Base-by-base conservation (phyloP, 1,140 invertebrate genomes). In the Cyphomyrmex costatus region DNA sequence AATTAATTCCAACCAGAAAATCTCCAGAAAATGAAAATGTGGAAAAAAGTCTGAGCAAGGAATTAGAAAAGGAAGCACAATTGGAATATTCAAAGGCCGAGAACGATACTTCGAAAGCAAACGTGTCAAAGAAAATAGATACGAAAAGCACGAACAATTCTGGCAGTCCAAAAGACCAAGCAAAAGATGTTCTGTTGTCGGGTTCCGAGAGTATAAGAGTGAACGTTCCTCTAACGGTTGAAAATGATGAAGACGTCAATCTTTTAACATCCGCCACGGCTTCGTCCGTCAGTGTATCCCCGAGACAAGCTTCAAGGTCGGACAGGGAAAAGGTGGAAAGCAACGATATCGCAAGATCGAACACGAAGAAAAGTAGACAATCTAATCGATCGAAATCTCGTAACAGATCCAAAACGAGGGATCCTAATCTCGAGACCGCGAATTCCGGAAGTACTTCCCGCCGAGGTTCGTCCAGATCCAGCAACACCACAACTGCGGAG, bases 181-280 rank as follows among this genome's bases (percentile, higher is more conserved):
- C 42, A 21, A 92, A 83, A 86, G 88, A 87, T 1, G 16, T 36
- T 88, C 85, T 80, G 2, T 30, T 88, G 0, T 85, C 86, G 0
- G 89, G 84, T 14, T 91, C 91, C 0, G 93, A 93, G 73, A 92
- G 88, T 51, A 63, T 91, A 21, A 87, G 88, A 66, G 86, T 92
- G 2, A 88, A 92, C 27, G 56, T 89, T 42, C 87, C 92, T 14
- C 77, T 90, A n/a, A 70, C 77, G 7, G 89, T 90, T 8, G 83
- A 84, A 14, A 90, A 88, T 1, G 85, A 88, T 56, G 51, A 46
- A 33, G 10, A 58, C 21, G 49, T 19, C 8, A 70, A 70, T 86
- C 79, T 82, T 21, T 58, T 33, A 10, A 4, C 14, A 0, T 56
- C 61, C 1, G 8, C 42, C 2, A 58, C 73, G 2, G 58, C 24